A percentile compares a stretch with the other conserved stretches of the same genome.
Evolutionary conservation across 2,113 vertebrate genomes (phyloP).

Genomic region (Cromileptes altivelis): DNA sequence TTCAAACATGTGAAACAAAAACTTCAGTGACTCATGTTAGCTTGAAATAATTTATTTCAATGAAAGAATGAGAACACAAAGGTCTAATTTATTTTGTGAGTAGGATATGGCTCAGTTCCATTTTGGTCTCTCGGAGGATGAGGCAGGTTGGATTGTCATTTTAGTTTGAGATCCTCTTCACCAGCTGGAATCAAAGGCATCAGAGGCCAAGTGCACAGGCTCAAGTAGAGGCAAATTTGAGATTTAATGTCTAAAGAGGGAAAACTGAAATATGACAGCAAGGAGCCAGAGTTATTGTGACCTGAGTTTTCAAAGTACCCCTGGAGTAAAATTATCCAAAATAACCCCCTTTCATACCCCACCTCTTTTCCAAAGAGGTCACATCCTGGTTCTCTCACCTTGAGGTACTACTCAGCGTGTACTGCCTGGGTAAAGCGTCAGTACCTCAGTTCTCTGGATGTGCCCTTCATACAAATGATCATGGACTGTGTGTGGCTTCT

Average conservation of each 20-base stretch:
- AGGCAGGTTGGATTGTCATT: background rate
- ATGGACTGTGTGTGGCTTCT: background rate
- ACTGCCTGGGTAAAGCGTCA: background rate
- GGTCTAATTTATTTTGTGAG: background rate
- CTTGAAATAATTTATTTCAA: background rate
- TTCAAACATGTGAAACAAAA: background rate
- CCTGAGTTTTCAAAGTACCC: background rate
- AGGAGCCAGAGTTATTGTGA: background rate
- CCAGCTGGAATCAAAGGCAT: slow-evolving; percentile 8
- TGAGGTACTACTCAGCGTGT: background rate
- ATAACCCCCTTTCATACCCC: background rate
- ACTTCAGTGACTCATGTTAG: background rate
- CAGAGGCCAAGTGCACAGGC: background rate
- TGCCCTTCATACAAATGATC: background rate
- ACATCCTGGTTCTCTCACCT: background rate
- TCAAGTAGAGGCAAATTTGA: background rate
- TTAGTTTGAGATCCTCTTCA: background rate
- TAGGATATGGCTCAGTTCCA: background rate
- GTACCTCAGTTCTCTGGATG: background rate
- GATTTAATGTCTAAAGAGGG: background rate
- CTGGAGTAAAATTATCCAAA: background rate
- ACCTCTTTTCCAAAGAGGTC: background rate
- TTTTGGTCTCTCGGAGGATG: background rate
- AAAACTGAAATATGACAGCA: background rate
- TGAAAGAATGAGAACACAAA: background rate